A percentile compares a stretch with the other conserved stretches of the same genome.
Conservation (phyloP, 2,113 vertebrate species). For the Serinus canaria region DNA sequence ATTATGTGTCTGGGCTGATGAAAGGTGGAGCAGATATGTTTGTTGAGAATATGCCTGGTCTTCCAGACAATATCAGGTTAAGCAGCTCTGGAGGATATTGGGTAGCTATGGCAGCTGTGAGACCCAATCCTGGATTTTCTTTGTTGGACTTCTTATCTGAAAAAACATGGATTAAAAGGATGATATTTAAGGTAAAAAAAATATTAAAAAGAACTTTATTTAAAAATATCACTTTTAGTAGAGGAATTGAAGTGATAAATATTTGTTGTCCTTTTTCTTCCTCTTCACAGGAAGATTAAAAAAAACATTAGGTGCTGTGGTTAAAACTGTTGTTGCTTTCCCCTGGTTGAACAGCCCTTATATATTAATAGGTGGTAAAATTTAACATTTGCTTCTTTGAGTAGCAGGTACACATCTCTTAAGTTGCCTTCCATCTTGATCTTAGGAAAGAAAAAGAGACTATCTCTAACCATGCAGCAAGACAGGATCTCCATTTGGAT, state of each 20-base stretch:
- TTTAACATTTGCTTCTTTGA: not conserved
- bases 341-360: not conserved
- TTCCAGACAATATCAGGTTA: constrained; percentile 92
- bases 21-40: constrained; percentile 96
- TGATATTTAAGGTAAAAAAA: constrained; percentile 90
- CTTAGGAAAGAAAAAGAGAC: not conserved
- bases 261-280: not conserved
- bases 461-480: not conserved
- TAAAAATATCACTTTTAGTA: not conserved
- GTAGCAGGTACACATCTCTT: not conserved
- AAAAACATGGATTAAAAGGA: constrained; percentile 90
- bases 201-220: not conserved
- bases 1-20: constrained; percentile 92
- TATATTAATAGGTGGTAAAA: not conserved
- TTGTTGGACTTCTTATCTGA: constrained; percentile 93
- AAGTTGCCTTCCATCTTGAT: not conserved
- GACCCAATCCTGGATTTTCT: constrained; percentile 92
- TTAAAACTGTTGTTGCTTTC: not conserved
- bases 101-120: constrained; percentile 86
- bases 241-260: not conserved
- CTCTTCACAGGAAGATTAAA: not conserved
- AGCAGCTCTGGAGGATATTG: constrained; percentile 95
- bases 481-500: not conserved
- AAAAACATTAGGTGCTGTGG: not conserved
- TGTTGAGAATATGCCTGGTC: constrained; percentile 92